Evolutionary conservation across 1,140 invertebrate genomes (phyloP), one percentile per base, ranked within the genome.

Genomic region (Varroa destructor): DNA sequence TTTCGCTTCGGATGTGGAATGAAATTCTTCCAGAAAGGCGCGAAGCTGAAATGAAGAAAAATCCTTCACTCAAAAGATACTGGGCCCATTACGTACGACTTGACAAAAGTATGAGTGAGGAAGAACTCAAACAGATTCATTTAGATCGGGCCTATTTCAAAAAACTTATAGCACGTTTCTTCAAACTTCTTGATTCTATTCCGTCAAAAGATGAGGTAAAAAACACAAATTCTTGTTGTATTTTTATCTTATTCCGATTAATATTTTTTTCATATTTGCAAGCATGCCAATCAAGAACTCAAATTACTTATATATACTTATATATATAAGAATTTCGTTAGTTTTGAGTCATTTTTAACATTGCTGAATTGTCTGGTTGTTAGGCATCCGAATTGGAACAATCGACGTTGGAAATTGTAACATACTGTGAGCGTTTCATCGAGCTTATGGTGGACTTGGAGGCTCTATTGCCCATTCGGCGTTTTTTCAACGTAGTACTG

Each of bases 361-460:
- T 12, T 55, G 43, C 43, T 42, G 5, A 57, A 72, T 74, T 74
- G 6, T 74, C 36, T 37, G 64, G 1, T 46, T 73, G 51, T 51
- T 51, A 72, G 58, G 43, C 43, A 46, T 55, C 61, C 12, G 55
- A 72, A 67, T 71, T 76, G 85, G 84, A 82, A 71, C 76, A 80
- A 58, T 76, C 87, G n/a, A 79, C 82, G 72, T 72, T 80, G 1
- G 84, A 86, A 51, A 84, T 86, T 79, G 80, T 90, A 46, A 83
- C 84, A 73, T 98, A 96, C 79, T 95, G 91, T 80, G 96, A 99
- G 82, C 84, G 94, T 73, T 97, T 98, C 81, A 79, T 99, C 51
- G 93, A 98, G 81, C 81, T 99, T 51, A 84, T 99, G 78, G 96
- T 97, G 74, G 97, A 99, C 79, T 82, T 99, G 70, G 93, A 98